These are phyloP conservation scores for Himalopsyche japonica DNA, from an alignment of 2,888 invertebrate genomes.

Conservation along the genomic window DNA sequence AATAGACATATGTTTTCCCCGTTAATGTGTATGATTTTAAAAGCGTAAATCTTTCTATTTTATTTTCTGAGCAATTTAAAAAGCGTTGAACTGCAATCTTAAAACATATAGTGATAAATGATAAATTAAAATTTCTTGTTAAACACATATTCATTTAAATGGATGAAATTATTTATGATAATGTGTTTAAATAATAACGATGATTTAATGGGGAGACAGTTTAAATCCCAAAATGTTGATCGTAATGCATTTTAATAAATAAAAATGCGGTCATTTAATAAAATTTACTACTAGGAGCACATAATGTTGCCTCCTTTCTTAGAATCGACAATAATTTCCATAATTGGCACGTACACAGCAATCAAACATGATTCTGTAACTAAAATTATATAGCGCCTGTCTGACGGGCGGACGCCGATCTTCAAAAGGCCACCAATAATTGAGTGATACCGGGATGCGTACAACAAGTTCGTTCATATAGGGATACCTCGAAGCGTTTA, in stretches of 20 bases:
- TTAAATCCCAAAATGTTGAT: neutral
- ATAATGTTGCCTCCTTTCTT: neutral
- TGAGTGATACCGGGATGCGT: slow-evolving; percentile 8
- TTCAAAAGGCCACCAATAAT: slow-evolving; percentile 27
- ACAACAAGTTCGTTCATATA: neutral
- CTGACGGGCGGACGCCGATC: slow-evolving; percentile 20
- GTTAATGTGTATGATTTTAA: too few relatives aligned
- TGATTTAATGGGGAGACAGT: neutral
- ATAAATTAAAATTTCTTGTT: too few relatives aligned
- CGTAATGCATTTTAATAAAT: neutral
- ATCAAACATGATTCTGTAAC: slow-evolving; percentile 29
- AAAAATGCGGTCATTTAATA: neutral
- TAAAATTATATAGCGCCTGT: slow-evolving; percentile 25
- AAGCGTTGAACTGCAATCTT: too few relatives aligned
- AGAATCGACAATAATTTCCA: slow-evolving; percentile 22
- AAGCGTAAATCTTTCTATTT: too few relatives aligned
- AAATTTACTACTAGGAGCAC: neutral
- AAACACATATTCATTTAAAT: neutral
- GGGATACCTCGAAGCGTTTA: neutral
- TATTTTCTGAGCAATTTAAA: too few relatives aligned
- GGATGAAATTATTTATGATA: neutral
- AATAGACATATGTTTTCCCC: too few relatives aligned
- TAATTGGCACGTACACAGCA: slow-evolving; percentile 27
- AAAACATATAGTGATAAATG: too few relatives aligned
- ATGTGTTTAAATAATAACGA: neutral